These are phyloP conservation scores for Otis tarda DNA, from an alignment of 2,113 vertebrate species.

Conservation along the genomic window DNA sequence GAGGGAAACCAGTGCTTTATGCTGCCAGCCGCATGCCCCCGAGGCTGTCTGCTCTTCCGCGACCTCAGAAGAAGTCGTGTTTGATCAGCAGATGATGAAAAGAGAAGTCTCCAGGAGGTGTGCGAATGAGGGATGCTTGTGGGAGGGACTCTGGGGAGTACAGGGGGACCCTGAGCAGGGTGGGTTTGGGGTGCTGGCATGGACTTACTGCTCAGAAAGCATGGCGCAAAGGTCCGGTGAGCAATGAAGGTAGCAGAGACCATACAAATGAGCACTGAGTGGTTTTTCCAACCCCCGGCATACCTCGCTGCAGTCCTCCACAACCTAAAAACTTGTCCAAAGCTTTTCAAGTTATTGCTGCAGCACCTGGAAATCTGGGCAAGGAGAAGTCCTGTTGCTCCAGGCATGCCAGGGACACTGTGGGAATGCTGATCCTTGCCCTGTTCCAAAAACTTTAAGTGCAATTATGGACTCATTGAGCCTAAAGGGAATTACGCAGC, in stretches of 20 bases:
- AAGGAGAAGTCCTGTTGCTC: not conserved
- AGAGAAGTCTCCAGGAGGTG: not conserved
- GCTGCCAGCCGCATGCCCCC: not conserved
- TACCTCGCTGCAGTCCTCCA: not conserved
- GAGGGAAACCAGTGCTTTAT: not conserved
- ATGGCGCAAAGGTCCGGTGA: not conserved
- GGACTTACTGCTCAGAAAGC: not conserved
- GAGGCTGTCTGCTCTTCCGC: not conserved
- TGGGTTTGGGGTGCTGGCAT: not conserved
- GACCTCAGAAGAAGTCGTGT: constrained; percentile 41
- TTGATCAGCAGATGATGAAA: constrained; percentile 59
- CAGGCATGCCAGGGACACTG: not conserved
- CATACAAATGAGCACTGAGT: accelerated
- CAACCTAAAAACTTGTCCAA: not conserved
- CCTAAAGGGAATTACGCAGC: accelerated
- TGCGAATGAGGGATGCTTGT: accelerated
- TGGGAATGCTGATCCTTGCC: not conserved
- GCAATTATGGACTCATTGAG: not conserved
- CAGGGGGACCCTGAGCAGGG: not conserved
- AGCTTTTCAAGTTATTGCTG: not conserved
- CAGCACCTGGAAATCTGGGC: not conserved
- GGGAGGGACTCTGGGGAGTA: not conserved
- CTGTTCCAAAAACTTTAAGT: not conserved
- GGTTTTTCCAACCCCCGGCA: not conserved
- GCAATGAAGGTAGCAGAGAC: not conserved